Evolutionary conservation across 2,113 vertebrate genomes (phyloP), one percentile per base, ranked within the genome.

Genomic region (Neopipo cinnamomea): DNA sequence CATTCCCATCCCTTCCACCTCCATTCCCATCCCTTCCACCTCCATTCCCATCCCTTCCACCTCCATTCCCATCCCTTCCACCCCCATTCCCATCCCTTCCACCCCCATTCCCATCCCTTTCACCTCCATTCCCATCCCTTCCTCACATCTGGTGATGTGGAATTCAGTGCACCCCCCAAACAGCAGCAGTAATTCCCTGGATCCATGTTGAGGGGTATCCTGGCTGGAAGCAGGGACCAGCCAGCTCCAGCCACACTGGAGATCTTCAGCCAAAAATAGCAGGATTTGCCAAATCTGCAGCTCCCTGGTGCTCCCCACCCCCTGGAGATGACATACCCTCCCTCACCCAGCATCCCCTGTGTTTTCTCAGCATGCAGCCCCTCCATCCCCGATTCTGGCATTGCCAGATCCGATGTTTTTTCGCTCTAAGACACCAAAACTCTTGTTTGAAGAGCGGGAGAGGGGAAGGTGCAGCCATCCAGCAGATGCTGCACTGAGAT

Each of bases 321-420:
- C 31, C 55, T 74, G 55, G 46, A 35, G 39, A 23, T 4, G n/a
- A 11, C 37, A 14, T 16, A 37, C 6, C 39, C 31, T 65, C 23
- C 35, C 23, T 87, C 37, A 7, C 12, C 18, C 3, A 0, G 17
- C 41, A 14, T 8, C 37, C 8, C 9, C n/a, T 16, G 19, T 7
- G 4, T 39, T 67, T 74, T 22, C 47, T 42, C 1, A 3, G 25
- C 5, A 1, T 50, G 41, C 16, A 62, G 15, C 6, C 7, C 5
- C 46, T 47, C 52, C 3, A 0, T 35, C 31, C 39, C 73, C 46
- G 18, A 7, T 23, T 28, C 14, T 3, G 1, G 33, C 8, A 11
- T 37, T 47, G 42, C 20, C 27, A 74, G 14, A 33, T 18, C 44
- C 0, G 0, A 30, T 4, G 12, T 21, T 44, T 63, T 77, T 71